Evolutionary conservation across 2,113 vertebrate species (phyloP).

Genomic region (Procapra przewalskii): DNA sequence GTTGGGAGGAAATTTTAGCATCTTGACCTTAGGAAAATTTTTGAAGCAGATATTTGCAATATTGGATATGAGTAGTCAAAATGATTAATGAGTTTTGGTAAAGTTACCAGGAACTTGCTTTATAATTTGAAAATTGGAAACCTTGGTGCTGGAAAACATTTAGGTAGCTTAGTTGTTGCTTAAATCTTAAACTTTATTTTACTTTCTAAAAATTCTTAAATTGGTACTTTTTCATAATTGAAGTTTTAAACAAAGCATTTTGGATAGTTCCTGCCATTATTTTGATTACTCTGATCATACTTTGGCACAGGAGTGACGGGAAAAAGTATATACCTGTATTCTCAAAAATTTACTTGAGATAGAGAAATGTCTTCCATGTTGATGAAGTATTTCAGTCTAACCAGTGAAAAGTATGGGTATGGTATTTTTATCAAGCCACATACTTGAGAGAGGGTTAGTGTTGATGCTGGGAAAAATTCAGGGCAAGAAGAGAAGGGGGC

Average conservation of each 20-base stretch:
- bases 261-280: background rate
- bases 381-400: background rate
- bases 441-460: slow-evolving; percentile 17
- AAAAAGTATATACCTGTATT: background rate
- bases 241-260: background rate
- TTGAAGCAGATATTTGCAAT: background rate
- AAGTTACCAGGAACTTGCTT: background rate
- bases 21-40: background rate
- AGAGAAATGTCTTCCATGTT: background rate
- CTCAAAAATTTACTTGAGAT: background rate
- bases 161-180: background rate
- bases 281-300: background rate
- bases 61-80: background rate
- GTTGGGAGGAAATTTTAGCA: background rate
- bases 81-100: background rate
- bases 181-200: background rate
- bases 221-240: background rate
- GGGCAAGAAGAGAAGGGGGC: background rate
- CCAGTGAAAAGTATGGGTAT: background rate
- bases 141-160: background rate
- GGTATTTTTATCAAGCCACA: background rate
- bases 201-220: background rate
- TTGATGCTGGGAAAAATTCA: background rate
- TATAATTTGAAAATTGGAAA: slow-evolving; percentile 8
- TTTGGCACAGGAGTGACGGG: background rate